These are phyloP conservation scores for Tenthredo scrophulariae DNA, from an alignment of 2,888 invertebrate genomes.

Conservation along the genomic window DNA sequence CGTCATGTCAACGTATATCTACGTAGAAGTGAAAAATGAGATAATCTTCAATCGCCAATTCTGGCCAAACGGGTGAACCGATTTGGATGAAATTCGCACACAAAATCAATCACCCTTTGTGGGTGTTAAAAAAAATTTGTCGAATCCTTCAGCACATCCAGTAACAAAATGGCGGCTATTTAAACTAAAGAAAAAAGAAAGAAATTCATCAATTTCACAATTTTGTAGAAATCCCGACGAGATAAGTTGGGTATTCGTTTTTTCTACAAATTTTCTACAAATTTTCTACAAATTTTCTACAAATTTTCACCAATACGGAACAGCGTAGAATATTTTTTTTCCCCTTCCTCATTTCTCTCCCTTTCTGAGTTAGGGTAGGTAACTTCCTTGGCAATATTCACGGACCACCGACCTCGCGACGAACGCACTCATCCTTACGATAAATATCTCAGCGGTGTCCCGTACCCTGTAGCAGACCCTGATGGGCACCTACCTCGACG, in stretches of 20 bases:
- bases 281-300: background rate
- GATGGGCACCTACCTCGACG: background rate
- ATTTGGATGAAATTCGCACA: background rate
- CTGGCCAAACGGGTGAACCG: background rate
- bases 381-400: conserved; percentile 54
- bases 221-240: background rate
- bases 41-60: background rate
- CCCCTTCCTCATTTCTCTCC: background rate
- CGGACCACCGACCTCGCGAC: conserved; percentile 53
- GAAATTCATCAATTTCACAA: background rate
- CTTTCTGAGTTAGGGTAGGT: conserved; percentile 42
- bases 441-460: conserved; percentile 51
- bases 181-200: background rate
- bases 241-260: background rate
- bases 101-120: background rate
- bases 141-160: background rate
- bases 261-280: background rate
- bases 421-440: conserved; percentile 54
- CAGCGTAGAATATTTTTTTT: background rate
- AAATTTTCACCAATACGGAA: background rate
- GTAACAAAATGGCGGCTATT: background rate
- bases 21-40: background rate
- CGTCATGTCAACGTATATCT: background rate
- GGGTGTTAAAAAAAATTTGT: background rate
- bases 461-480: background rate